A percentile compares a stretch with the other conserved stretches of the same genome.
phyloP scores from a whole-genome alignment of 2,797 vertebrate genomes.

The Arnoldichthys spilopterus region DNA sequence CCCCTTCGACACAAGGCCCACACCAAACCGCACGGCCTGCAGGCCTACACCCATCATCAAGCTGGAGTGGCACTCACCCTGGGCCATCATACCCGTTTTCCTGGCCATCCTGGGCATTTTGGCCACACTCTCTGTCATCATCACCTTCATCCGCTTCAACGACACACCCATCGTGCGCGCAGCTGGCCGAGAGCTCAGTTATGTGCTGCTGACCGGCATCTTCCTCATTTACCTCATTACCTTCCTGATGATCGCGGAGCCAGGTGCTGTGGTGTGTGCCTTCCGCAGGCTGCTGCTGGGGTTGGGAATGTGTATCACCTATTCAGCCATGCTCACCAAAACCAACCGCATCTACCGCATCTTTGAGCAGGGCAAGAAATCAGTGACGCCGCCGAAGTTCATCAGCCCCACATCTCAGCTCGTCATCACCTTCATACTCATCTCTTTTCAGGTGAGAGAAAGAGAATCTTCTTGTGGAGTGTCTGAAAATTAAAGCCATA shows the following conservation, averaged over 20 bases:
- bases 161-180: constrained; percentile 91
- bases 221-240: constrained; percentile 87
- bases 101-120: constrained; percentile 85
- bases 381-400: constrained; percentile 87
- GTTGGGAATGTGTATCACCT: constrained; percentile 87
- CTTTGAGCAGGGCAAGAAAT: constrained; percentile 89
- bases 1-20: constrained; percentile 83
- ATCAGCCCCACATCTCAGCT: constrained; percentile 92
- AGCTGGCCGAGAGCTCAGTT: constrained; percentile 88
- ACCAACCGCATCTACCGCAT: constrained; percentile 94
- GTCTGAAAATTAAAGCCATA: neutral
- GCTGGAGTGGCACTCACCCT: constrained; percentile 87
- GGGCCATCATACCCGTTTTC: constrained; percentile 83
- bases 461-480: neutral
- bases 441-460: constrained; percentile 80
- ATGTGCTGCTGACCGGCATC: constrained; percentile 85
- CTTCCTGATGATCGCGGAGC: constrained; percentile 93
- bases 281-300: constrained; percentile 86
- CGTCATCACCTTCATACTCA: constrained; percentile 86
- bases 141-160: constrained; percentile 84
- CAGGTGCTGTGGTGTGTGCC: constrained; percentile 78
- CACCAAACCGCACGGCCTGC: constrained; percentile 81
- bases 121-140: constrained; percentile 78
- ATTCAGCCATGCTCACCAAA: constrained; percentile 90
- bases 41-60: constrained; percentile 86